Conservation (phyloP, 2,797 vertebrate genomes). For the Gila robusta region DNA sequence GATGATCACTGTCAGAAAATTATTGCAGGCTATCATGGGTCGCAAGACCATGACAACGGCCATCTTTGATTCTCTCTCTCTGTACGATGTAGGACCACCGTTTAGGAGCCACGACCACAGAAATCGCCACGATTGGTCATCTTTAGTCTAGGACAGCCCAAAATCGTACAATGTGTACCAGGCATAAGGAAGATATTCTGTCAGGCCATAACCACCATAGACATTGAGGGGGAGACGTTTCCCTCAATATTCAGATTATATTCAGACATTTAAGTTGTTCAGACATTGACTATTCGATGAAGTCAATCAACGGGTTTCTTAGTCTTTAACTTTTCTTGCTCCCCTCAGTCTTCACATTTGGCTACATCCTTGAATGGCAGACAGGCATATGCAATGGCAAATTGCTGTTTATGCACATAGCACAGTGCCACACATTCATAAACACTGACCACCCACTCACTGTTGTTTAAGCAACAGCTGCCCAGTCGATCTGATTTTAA, state of each 20-base stretch:
- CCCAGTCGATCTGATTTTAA: slow-evolving; percentile 47
- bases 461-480: slow-evolving; percentile 55
- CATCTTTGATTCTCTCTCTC: too few species aligned
- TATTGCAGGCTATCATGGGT: too few species aligned
- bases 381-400: slow-evolving; percentile 27
- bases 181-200: not conserved
- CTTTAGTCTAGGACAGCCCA: too few species aligned
- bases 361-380: slow-evolving; percentile 2
- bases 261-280: too few species aligned
- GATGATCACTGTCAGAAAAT: too few species aligned
- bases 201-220: not conserved
- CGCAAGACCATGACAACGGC: too few species aligned
- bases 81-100: too few species aligned
- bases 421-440: slow-evolving; percentile 26
- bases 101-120: too few species aligned
- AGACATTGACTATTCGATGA: too few species aligned
- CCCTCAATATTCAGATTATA: not conserved
- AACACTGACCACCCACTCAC: slow-evolving; percentile 55
- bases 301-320: not conserved
- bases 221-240: not conserved
- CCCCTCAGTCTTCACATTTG: not conserved
- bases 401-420: slow-evolving; percentile 40
- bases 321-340: slow-evolving; percentile 7
- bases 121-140: too few species aligned
- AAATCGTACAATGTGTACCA: too few species aligned